Base-by-base conservation (phyloP, 2,888 invertebrate genomes). In the Lysandra bellargus region DNA sequence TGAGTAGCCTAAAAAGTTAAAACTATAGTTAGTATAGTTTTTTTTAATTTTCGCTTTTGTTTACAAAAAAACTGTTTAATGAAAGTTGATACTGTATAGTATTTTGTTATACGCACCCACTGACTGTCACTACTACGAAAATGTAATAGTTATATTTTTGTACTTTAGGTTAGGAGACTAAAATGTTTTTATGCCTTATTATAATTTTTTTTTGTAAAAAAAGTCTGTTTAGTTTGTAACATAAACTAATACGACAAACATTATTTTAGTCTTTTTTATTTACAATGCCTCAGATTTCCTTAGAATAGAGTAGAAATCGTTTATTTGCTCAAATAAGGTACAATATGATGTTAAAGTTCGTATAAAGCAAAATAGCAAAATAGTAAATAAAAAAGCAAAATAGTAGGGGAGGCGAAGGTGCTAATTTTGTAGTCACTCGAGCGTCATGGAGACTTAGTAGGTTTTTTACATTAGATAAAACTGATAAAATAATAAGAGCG, bases 91-190 rank as follows among this genome's bases (percentile, higher is more conserved):
- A n/a, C 23, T 23, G 23, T 0, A 61, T 61, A 61, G 23, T 61
- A 61, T 23, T 61, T n/a, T 61, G 7, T 61, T 61, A 61, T 7
- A 61, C 61, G 23, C 3, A 23, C 23, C 23, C 1, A 57, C 23
- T 61, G 61, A 61, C 61, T 61, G 61, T 61, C 61, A 1, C 7
- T 61, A n/a, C 23, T 61, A 61, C 61, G 5, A 61, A 61, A 61
- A 61, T 61, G 61, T 61, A 60, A 60, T n/a, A 23, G 60, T 23
- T n/a, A 60, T 60, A 60, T n/a, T 60, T n/a, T 60, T n/a, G 60
- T n/a, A 60, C n/a, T 6, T 60, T n/a, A 60, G 60, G 60, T 23
- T 60, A 17, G n/a, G 60, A 23, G n/a, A 60, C 60, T n/a, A 61
- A 61, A 61, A 61, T 61, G 23, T 61, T 61, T 61, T 61, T 23